These are phyloP conservation scores for Ceratina japonica DNA, from an alignment of 1,140 invertebrate genomes.

Conservation along the genomic window DNA sequence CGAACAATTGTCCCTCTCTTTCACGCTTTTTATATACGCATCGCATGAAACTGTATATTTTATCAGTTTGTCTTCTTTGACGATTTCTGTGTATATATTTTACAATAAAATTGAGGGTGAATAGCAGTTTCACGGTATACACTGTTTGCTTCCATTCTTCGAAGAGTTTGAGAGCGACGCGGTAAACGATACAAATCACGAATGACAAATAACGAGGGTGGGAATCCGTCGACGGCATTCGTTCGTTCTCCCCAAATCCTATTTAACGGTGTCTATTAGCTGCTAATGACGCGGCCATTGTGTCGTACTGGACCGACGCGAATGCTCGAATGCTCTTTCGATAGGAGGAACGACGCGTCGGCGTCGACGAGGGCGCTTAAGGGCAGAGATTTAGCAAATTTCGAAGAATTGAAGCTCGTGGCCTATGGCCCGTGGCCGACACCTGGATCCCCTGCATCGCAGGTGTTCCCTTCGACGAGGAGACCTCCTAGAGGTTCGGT, in stretches of 20 bases:
- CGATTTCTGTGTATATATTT: too few species aligned
- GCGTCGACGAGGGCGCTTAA: slow-evolving; percentile 27
- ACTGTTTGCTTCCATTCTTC: neutral
- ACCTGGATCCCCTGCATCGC: slow-evolving; percentile 56
- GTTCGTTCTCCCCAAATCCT: neutral
- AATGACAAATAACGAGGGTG: slow-evolving; percentile 3
- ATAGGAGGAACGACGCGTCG: slow-evolving; percentile 4
- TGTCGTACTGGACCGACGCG: neutral
- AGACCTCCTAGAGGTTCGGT: slow-evolving; percentile 55
- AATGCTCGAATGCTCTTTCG: slow-evolving; percentile 16
- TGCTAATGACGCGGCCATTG: slow-evolving; percentile 31
- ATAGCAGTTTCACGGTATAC: too few species aligned
- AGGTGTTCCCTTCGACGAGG: slow-evolving; percentile 43
- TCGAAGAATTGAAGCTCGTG: slow-evolving; percentile 18
- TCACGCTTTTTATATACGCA: neutral
- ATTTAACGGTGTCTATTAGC: slow-evolving; percentile 26
- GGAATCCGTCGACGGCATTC: neutral
- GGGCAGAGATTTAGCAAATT: slow-evolving; percentile 32
- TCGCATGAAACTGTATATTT: too few species aligned
- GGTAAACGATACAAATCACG: neutral
- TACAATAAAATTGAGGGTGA: too few species aligned
- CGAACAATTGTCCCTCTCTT: neutral
- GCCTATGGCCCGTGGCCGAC: slow-evolving; percentile 27
- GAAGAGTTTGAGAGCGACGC: neutral
- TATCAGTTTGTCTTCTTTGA: too few species aligned